Percentiles rank a stretch among this genome's conserved stretches.
Evolutionary conservation across 2,888 invertebrate genomes (phyloP).

Genomic region (Temnothorax rugatulus): DNA sequence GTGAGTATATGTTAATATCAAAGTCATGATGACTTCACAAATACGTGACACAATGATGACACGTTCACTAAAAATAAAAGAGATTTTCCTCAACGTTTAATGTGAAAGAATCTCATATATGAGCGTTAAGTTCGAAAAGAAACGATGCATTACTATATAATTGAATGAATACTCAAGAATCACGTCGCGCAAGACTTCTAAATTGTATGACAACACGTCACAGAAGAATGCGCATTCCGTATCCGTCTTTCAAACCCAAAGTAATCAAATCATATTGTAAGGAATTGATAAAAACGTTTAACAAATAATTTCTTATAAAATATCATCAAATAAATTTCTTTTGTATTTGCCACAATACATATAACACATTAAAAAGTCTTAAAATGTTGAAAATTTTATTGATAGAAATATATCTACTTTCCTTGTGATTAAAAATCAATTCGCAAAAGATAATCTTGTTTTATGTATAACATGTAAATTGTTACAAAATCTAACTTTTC

Average conservation of each 20-base stretch:
- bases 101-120: background rate
- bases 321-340: background rate
- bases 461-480: background rate
- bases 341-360: background rate
- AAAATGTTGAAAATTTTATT: background rate
- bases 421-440: background rate
- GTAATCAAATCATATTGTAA: background rate
- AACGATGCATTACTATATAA: background rate
- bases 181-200: constrained; percentile 19
- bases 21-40: background rate
- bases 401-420: constrained; percentile 10
- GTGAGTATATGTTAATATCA: background rate
- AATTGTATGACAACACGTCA: constrained; percentile 64
- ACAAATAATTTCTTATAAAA: background rate
- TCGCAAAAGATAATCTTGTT: constrained; percentile 3
- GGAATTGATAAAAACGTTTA: too few species aligned
- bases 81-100: background rate
- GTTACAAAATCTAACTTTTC: background rate
- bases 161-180: constrained; percentile 23
- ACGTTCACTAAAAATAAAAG: background rate
- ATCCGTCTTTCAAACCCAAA: constrained; percentile 65
- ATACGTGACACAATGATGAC: background rate
- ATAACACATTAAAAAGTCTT: background rate
- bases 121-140: background rate
- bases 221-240: constrained; percentile 70